A percentile compares a stretch with the other conserved stretches of the same genome.
phyloP scores from a whole-genome alignment of 2,888 invertebrate species.

The Arrhopalites spinosus region DNA sequence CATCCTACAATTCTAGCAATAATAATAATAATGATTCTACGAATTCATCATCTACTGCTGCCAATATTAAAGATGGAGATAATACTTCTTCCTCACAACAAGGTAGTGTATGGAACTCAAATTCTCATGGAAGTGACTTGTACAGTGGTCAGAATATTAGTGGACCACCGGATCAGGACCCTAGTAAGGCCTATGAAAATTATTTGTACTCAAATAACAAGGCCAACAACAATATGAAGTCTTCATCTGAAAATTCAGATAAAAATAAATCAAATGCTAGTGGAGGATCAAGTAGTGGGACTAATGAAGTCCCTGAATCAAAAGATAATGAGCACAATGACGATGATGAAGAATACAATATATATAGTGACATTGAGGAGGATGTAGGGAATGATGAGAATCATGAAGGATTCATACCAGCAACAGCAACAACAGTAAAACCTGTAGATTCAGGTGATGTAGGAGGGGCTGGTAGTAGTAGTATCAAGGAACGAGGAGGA shows the following conservation, averaged over 20 bases:
- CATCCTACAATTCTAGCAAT: neutral
- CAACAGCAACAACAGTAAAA: neutral
- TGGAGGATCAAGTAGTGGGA: constrained; percentile 34
- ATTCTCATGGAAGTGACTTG: neutral
- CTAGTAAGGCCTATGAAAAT: constrained; percentile 33
- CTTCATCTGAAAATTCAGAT: neutral
- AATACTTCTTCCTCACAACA: neutral
- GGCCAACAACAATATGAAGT: neutral
- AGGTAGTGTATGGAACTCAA: neutral
- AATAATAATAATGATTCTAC: constrained; percentile 6
- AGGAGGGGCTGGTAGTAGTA: neutral
- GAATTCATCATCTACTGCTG: neutral
- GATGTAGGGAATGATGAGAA: constrained; percentile 14
- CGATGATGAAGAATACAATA: constrained; percentile 63
- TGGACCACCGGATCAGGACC: constrained; percentile 3
- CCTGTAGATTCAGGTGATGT: constrained; percentile 25
- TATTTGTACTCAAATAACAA: constrained; percentile 13
- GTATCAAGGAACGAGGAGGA: neutral
- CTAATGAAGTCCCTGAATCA: constrained; percentile 46
- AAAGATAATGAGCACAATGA: constrained; percentile 45
- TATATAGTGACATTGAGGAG: constrained; percentile 68
- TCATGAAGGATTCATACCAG: neutral
- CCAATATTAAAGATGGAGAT: neutral
- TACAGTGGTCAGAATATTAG: neutral
- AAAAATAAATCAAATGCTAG: neutral